Evolutionary conservation across 2,888 invertebrate species (phyloP), one percentile per base, ranked within the genome.

Genomic region (Cosmopolites sordidus): DNA sequence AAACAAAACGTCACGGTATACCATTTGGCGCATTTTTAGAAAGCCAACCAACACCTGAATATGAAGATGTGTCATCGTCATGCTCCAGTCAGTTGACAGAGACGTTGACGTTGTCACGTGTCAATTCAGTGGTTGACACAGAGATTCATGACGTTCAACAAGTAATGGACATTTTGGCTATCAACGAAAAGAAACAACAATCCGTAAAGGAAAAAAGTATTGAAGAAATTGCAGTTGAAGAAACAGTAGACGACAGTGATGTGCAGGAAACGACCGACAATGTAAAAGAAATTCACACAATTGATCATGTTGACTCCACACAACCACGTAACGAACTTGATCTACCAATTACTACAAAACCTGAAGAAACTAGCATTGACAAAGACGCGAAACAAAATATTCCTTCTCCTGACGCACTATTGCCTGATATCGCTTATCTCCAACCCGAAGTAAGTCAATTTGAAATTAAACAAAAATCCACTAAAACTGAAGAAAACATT

Each of bases 91-190:
- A 63, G 48, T 15, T 51, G 46, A 53, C 58, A 51, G 53, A 61
- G 51, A 53, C 51, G 37, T 39, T 60, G 58, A 61, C 67, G 62
- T 40, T 70, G 66, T 63, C 70, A 64, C 60, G 70, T 58, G 60
- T 62, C 49, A 67, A 70, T 54, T 72, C 71, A n/a, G 64, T 69
- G 48, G 67, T 73, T 60, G 73, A 74, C 64, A 68, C 67, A 52
- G 73, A 74, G 71, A 68, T 73, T 57, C 65, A 66, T 54, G 66
- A 70, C 60, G 65, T 73, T 51, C 65, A 71, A 56, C 71, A 73
- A 61, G 69, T 73, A 48, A 71, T 74, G 69, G 65, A 69, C 58
- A 63, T 69, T 59, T 62, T 71, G 60, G 51, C 58, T 37, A 65
- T 60, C 33, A 43, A 54, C 8, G 46, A 43, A 55, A 53, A 38